Conservation (phyloP, 2,888 invertebrate genomes). For the Druceiella hillmani region DNA sequence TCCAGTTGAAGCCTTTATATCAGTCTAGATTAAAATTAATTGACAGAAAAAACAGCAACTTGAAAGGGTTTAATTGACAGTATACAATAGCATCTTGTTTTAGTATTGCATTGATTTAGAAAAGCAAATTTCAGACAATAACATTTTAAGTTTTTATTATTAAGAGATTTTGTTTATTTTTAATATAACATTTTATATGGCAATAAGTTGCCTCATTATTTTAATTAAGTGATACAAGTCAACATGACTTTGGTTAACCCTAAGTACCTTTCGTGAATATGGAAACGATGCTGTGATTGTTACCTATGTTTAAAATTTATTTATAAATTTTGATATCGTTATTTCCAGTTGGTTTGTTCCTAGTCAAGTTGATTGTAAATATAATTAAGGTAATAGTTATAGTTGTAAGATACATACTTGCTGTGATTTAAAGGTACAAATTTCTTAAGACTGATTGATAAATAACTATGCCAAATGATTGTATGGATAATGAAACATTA, state of each 20-base stretch:
- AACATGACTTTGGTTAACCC: constrained; percentile 7
- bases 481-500: too few species aligned
- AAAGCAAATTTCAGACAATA: neutral
- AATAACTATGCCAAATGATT: too few species aligned
- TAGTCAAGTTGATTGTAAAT: too few species aligned
- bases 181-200: neutral
- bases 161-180: constrained; percentile 1
- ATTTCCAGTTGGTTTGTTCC: too few species aligned
- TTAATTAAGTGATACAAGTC: constrained; percentile 7
- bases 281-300: too few species aligned
- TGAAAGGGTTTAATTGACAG: constrained; percentile 19
- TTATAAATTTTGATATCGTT: too few species aligned
- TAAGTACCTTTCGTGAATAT: too few species aligned
- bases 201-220: constrained; percentile 6
- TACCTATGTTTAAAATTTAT: too few species aligned
- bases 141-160: neutral
- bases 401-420: too few species aligned
- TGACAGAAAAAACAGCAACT: constrained; percentile 16
- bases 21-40: constrained; percentile 20
- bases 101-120: constrained; percentile 5
- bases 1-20: constrained; percentile 15
- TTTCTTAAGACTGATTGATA: too few species aligned
- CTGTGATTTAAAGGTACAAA: too few species aligned
- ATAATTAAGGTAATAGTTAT: too few species aligned
- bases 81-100: constrained; percentile 12